phyloP scores from a whole-genome alignment of 2,797 vertebrate genomes.

The Melanotaenia trifasciata region DNA sequence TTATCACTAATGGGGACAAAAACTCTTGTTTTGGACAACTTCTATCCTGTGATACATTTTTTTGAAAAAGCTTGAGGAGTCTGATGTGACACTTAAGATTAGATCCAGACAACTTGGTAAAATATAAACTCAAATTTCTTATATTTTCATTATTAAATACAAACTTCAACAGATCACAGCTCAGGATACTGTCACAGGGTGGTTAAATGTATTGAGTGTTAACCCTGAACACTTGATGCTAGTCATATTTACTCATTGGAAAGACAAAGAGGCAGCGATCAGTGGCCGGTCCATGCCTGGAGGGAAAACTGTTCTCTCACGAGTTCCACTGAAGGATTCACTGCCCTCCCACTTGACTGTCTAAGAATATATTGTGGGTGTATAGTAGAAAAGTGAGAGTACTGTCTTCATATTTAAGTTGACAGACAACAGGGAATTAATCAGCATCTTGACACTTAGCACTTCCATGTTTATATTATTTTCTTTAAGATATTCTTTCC shows the following conservation, averaged over 20 bases:
- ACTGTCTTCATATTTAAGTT: not conserved
- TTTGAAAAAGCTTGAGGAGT: no score
- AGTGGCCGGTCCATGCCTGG: slow-evolving; percentile 9
- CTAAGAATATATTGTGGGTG: not conserved
- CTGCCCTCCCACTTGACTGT: not conserved
- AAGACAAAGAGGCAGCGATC: not conserved
- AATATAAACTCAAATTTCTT: not conserved
- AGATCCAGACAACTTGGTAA: no score
- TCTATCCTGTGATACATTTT: no score
- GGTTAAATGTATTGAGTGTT: not conserved
- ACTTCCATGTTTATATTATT: no score
- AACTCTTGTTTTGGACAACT: no score
- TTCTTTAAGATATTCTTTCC: no score
- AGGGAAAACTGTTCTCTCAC: slow-evolving; percentile 17
- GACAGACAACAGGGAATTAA: not conserved
- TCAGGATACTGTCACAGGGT: not conserved
- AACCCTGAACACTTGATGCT: no score
- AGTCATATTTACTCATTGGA: not conserved
- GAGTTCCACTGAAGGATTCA: slow-evolving; percentile 10
- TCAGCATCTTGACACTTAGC: no score
- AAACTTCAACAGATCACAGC: not conserved
- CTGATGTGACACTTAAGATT: no score
- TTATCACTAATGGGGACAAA: no score
- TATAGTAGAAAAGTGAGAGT: not conserved
- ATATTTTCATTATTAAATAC: not conserved